Evolutionary conservation across 2,797 vertebrate species (phyloP).

Genomic region (Knipowitschia caucasica): DNA sequence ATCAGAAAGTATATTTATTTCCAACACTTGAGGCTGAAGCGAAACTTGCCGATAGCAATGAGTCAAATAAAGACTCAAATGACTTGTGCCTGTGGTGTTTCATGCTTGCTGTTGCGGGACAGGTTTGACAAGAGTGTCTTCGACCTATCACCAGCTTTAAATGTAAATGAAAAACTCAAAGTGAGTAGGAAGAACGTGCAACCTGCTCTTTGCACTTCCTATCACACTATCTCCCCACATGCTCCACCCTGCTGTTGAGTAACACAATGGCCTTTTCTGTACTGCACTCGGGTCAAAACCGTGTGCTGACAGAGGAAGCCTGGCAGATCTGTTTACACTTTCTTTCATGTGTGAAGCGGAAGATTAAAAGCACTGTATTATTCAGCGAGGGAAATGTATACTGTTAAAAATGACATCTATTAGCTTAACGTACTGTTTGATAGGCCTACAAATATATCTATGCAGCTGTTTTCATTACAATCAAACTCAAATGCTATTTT

Average conservation of each 20-base stretch:
- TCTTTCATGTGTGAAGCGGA: slow-evolving; percentile 10
- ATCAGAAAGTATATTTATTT: neutral
- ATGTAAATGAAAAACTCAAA: slow-evolving; percentile 42
- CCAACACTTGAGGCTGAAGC: neutral
- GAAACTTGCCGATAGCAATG: slow-evolving; percentile 37
- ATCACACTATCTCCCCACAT: slow-evolving; percentile 33
- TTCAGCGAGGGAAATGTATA: neutral
- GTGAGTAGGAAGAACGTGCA: neutral
- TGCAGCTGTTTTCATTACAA: no score
- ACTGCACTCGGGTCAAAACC: slow-evolving; percentile 7
- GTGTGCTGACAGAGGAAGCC: neutral
- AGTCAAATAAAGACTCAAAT: slow-evolving; percentile 30
- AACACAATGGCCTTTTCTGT: slow-evolving; percentile 22
- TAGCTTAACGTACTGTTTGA: no score
- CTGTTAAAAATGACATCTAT: neutral
- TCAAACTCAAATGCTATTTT: no score
- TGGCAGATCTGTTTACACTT: slow-evolving; percentile 11
- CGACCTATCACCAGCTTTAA: slow-evolving; percentile 18
- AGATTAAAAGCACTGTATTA: neutral
- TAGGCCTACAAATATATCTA: no score
- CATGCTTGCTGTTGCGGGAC: slow-evolving; percentile 40
- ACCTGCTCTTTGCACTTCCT: slow-evolving; percentile 61
- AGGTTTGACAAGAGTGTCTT: slow-evolving; percentile 56
- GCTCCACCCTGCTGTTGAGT: slow-evolving; percentile 26
- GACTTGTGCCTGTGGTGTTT: slow-evolving; percentile 10